Conservation (phyloP, 2,113 vertebrate genomes). For the Rhombomys opimus region DNA sequence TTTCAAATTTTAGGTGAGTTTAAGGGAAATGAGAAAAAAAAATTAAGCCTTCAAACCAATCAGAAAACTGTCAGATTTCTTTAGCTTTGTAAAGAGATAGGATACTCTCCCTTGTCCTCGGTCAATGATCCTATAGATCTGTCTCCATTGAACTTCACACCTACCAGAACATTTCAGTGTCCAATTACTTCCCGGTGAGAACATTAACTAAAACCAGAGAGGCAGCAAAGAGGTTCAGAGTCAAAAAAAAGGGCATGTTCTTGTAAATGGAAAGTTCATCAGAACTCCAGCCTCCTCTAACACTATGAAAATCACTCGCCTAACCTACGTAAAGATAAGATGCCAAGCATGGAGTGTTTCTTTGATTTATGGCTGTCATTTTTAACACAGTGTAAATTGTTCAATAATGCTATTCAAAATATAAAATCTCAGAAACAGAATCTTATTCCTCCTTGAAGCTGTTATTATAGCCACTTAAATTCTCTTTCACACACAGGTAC, state of each 20-base stretch:
- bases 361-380: slow-evolving; percentile 75
- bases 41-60: not conserved
- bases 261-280: not conserved
- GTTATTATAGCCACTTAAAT: slow-evolving; percentile 81
- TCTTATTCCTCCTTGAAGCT: slow-evolving; percentile 54
- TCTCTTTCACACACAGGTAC: slow-evolving; percentile 79
- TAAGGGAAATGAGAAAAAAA: slow-evolving; percentile 9
- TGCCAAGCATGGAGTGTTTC: slow-evolving; percentile 55
- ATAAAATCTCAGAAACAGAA: slow-evolving; percentile 56
- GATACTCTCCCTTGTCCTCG: not conserved
- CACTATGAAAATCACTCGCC: slow-evolving; percentile 55
- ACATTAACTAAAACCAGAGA: slow-evolving; percentile 44
- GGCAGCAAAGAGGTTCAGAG: slow-evolving; percentile 47
- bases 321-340: slow-evolving; percentile 60
- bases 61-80: slow-evolving; percentile 48
- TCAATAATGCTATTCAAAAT: slow-evolving; percentile 57
- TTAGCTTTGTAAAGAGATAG: slow-evolving; percentile 26
- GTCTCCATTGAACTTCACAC: slow-evolving; percentile 40
- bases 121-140: slow-evolving; percentile 15
- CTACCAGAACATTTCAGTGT: slow-evolving; percentile 53
- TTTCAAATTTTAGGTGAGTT: slow-evolving; percentile 40
- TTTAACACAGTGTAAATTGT: slow-evolving; percentile 65
- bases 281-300: not conserved
- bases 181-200: slow-evolving; percentile 70
- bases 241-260: slow-evolving; percentile 51